Evolutionary conservation across 2,797 vertebrate genomes (phyloP), one percentile per base, ranked within the genome.

Genomic region (Moxostoma hubbsi): DNA sequence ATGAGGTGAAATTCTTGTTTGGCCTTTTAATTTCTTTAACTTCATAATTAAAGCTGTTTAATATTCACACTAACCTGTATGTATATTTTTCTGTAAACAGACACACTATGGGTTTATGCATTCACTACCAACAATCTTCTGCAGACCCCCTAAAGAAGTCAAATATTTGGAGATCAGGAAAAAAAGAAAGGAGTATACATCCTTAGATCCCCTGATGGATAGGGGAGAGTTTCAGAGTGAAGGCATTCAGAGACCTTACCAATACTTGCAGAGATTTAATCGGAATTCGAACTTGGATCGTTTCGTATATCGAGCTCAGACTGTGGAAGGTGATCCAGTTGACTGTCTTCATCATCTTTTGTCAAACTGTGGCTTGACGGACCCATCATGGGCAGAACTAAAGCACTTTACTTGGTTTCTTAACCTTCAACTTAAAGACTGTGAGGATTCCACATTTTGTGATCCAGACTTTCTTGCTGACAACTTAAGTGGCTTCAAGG

Each of bases 371-470:
- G 92, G 92, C 9, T 87, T 93, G 69, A 67, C 72, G 7, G 85
- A 93, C 80, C 94, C 94, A 8, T 95, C 94, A 18, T 95, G 94
- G 94, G 91, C 92, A 1, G 94, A 95, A 81, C 85, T 95, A 80
- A 93, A 92, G 64, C 94, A 93, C 85, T 95, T 95, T 83, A 90
- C 92, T 9, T 91, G 89, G 88, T 95, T 95, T 83, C 91, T 95
- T 47, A 94, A 94, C 66, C 87, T 93, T 73, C 94, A 95, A 65
- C 87, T 95, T 46, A 89, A 80, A 81, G 92, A 94, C 70, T 94
- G 94, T 67, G 94, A 95, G 86, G 86, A 81, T n/a, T 95, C 93
- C 0, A 9, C 92, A 62, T 95, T 95, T 87, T 95, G 93, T 85
- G 88, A 94, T 84, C 89, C 87, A 6, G 63, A 83, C 2, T 92